Evolutionary conservation across 1,140 invertebrate species (phyloP).

Genomic region (Varroa destructor): DNA sequence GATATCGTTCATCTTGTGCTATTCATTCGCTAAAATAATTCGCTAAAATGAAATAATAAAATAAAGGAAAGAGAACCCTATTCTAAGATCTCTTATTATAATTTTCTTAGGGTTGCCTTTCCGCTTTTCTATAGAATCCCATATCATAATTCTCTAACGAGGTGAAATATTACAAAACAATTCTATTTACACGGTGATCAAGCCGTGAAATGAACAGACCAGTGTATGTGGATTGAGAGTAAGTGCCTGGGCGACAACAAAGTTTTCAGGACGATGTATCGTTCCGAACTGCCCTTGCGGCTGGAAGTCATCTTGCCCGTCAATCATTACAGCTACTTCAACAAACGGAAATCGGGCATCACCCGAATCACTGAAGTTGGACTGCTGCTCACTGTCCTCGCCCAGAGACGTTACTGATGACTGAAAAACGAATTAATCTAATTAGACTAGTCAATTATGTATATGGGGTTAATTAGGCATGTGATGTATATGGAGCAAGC

Average conservation of each 20-base stretch:
- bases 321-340: slow-evolving; percentile 44
- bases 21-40: too few relatives aligned
- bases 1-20: too few relatives aligned
- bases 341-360: slow-evolving; percentile 1
- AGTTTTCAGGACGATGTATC: slow-evolving; percentile 54
- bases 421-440: slow-evolving; percentile 4
- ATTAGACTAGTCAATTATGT: neutral
- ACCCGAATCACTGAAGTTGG: slow-evolving; percentile 14
- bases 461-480: too few relatives aligned
- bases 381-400: slow-evolving; percentile 23
- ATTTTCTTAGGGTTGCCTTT: too few relatives aligned
- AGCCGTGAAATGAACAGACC: slow-evolving; percentile 41
- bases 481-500: slow-evolving; percentile 39
- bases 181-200: neutral
- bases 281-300: slow-evolving; percentile 69
- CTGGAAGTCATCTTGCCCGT: slow-evolving; percentile 51
- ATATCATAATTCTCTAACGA: too few relatives aligned
- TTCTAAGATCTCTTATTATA: too few relatives aligned
- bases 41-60: too few relatives aligned
- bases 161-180: too few relatives aligned
- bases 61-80: too few relatives aligned
- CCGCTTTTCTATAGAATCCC: too few relatives aligned
- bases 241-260: slow-evolving; percentile 65
- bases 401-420: slow-evolving; percentile 4
- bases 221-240: slow-evolving; percentile 58